Evolutionary conservation across 1,140 invertebrate species (phyloP).

Genomic region (Lordiphosa clarofinis): DNA sequence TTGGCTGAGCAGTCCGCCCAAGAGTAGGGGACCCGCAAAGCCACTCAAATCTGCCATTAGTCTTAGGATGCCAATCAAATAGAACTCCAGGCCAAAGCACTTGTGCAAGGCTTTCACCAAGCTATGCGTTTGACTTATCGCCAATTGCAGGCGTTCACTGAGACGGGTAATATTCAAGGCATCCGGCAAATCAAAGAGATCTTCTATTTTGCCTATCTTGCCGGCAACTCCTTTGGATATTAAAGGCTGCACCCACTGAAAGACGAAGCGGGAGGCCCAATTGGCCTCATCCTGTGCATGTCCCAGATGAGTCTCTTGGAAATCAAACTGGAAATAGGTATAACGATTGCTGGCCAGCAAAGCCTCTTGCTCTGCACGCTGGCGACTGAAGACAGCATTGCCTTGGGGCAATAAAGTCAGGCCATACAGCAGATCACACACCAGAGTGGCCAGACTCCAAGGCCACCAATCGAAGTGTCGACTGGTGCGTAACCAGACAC

Average conservation of each 20-base stretch:
- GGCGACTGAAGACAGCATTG: slow-evolving; percentile 35
- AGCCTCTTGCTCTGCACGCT: slow-evolving; percentile 82
- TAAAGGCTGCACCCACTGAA: slow-evolving; percentile 93
- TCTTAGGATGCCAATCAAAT: slow-evolving; percentile 92
- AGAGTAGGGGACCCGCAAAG: slow-evolving; percentile 93
- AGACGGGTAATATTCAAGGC: slow-evolving; percentile 58
- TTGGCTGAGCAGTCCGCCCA: slow-evolving; percentile 80
- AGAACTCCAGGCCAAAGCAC: slow-evolving; percentile 93
- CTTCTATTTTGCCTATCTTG: slow-evolving; percentile 87
- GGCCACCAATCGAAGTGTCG: slow-evolving; percentile 79
- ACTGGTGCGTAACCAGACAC: slow-evolving; percentile 81
- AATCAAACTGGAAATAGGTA: slow-evolving; percentile 77
- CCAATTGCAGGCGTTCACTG: slow-evolving; percentile 59
- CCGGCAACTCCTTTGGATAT: slow-evolving; percentile 90
- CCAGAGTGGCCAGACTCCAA: slow-evolving; percentile 80
- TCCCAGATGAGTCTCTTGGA: slow-evolving; percentile 85
- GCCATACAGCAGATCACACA: slow-evolving; percentile 83
- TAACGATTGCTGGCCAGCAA: slow-evolving; percentile 73
- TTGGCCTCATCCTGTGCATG: slow-evolving; percentile 89
- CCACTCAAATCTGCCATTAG: slow-evolving; percentile 89
- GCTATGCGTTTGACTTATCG: slow-evolving; percentile 75
- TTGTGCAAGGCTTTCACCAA: slow-evolving; percentile 88
- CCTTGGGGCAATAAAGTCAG: slow-evolving; percentile 83
- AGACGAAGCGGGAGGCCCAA: slow-evolving; percentile 87
- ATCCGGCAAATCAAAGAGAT: slow-evolving; percentile 91